These are phyloP conservation scores for Megaceryle alcyon DNA, from an alignment of 2,797 vertebrate species.

Conservation along the genomic window DNA sequence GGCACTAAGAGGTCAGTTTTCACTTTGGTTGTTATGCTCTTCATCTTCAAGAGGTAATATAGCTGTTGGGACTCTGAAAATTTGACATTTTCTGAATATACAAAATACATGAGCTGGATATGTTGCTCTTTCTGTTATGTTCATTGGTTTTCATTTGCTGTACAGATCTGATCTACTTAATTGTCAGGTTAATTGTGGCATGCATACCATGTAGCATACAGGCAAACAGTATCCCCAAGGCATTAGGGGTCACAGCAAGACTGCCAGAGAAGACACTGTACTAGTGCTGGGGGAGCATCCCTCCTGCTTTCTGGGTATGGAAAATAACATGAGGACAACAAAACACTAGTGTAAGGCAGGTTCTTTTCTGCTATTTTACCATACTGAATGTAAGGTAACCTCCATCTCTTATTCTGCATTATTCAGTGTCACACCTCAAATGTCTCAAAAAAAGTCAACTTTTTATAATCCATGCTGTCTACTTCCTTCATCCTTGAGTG, in stretches of 20 bases:
- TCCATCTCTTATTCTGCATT: background rate
- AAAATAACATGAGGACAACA: background rate
- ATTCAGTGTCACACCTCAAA: background rate
- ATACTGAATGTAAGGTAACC: background rate
- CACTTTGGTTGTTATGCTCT: background rate
- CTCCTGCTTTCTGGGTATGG: background rate
- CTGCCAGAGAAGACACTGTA: background rate
- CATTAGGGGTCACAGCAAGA: background rate
- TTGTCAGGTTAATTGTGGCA: background rate
- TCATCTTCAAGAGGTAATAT: background rate
- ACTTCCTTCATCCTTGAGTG: background rate
- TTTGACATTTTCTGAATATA: background rate
- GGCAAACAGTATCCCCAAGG: background rate
- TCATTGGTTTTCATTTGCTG: background rate
- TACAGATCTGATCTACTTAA: background rate
- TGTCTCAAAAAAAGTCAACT: background rate
- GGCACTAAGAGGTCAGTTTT: conserved; percentile 76
- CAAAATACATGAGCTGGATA: background rate
- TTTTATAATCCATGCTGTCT: background rate
- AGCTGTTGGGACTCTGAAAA: background rate
- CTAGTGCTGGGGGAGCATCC: background rate
- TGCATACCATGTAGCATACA: background rate
- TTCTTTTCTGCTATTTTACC: background rate
- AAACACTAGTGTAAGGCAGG: background rate
- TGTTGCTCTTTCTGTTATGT: background rate